Percentiles rank a stretch among this genome's conserved stretches.
Conservation (phyloP, 2,888 invertebrate species). For the Eulithis prunata region DNA sequence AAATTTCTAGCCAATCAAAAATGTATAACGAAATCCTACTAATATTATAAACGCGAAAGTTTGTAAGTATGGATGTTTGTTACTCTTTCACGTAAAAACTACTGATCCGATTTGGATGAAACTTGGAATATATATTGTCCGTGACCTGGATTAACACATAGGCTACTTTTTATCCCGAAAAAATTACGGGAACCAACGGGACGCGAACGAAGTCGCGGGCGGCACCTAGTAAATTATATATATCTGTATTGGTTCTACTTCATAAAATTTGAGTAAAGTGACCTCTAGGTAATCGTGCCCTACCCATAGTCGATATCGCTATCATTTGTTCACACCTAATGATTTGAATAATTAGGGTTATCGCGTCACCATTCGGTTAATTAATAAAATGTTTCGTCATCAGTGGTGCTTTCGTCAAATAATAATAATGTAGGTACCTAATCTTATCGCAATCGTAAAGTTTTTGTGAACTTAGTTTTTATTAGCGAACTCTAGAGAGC, state of each 20-base stretch:
- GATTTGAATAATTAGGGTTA: conserved; percentile 51
- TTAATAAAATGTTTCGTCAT: conserved; percentile 22
- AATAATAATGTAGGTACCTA: conserved; percentile 9
- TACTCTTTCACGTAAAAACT: too few species aligned
- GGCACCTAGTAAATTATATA: too few species aligned
- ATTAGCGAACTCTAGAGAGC: background rate
- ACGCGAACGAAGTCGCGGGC: too few species aligned
- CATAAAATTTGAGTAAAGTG: background rate
- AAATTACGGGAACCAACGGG: too few species aligned
- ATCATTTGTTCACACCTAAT: conserved; percentile 42
- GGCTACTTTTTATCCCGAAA: too few species aligned
- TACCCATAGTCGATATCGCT: conserved; percentile 33
- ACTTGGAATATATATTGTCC: too few species aligned
- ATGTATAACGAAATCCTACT: too few species aligned
- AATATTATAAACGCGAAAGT: too few species aligned
- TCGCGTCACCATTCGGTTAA: conserved; percentile 31
- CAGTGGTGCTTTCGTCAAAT: conserved; percentile 12
- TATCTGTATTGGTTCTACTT: background rate
- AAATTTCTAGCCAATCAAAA: too few species aligned
- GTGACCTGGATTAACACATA: too few species aligned
- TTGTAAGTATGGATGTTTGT: too few species aligned
- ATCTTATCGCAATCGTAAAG: background rate
- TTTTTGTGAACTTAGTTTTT: background rate
- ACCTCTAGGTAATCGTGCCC: conserved; percentile 1
- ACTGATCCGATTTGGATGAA: too few species aligned